Evolutionary conservation across 1,140 invertebrate species (phyloP), one percentile per base, ranked within the genome.

Genomic region (Conus betulinus): DNA sequence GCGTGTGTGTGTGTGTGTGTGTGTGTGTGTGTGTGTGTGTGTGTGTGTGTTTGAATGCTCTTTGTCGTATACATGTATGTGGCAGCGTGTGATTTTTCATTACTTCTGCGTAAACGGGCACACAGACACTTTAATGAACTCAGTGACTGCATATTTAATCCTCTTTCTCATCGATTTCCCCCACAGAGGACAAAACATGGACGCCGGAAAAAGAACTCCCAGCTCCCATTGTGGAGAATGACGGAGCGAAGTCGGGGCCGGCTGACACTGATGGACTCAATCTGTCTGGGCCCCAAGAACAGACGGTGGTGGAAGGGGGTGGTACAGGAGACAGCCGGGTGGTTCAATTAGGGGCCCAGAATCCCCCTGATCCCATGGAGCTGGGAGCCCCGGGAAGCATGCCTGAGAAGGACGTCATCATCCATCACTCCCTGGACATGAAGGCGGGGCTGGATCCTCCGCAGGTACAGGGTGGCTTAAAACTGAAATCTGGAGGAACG

Each of bases 401-500:
- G n/a, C 11, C 82, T 6, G 82, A 67, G 3, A 67, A 67, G 13
- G 74, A 76, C 52, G 71, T 87, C 60, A 23, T 74, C 84, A 71
- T 85, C 23, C 84, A 74, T 55, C 84, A 67, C 25, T 87, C 85
- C n/a, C 27, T 79, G 17, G 85, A 87, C 85, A 78, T 87, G 85
- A 87, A 87, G 71, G 85, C 85, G 5, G 85, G 85, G 3, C 74
- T 87, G 51, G 71, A 87, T 5, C 85, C 85, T 55, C 85, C 85
- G 1, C 85, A 87, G 85, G 85, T 87, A 87, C 39, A 39, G 39
- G 39, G 39, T 39, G 39, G 39, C 39, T 39, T 39, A 39, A 39
- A 39, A 39, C 39, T 39, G 39, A 39, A 39, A 39, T 39, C 39
- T 39, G 39, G 39, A 39, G 39, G 39, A 39, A 1, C 39, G 39